Evolutionary conservation across 2,113 vertebrate species (phyloP).

Genomic region (Notechis scutatus): DNA sequence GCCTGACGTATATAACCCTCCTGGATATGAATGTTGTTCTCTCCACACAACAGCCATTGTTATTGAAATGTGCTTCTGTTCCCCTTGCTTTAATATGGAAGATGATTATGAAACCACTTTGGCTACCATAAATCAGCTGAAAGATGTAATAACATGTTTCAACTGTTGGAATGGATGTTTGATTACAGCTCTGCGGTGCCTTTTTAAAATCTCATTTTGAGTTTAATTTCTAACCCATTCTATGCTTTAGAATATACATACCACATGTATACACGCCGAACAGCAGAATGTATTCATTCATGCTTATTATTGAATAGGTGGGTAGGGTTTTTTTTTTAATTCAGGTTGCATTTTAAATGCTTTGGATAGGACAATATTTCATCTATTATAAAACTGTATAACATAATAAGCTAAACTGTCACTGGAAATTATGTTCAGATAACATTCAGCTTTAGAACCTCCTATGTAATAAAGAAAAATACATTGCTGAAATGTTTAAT

Average conservation of each 20-base stretch:
- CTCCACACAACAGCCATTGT: conserved; percentile 82
- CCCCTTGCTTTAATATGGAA: conserved; percentile 75
- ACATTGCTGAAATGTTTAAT: conserved; percentile 32
- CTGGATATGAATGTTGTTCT: conserved; percentile 72
- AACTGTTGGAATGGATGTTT: conserved; percentile 69
- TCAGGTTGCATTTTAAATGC: conserved; percentile 41
- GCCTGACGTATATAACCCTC: conserved; percentile 68
- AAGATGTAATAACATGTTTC: conserved; percentile 68
- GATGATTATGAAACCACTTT: conserved; percentile 76
- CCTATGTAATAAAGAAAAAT: conserved; percentile 21
- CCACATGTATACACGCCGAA: conserved; percentile 6
- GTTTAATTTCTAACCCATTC: conserved; percentile 65
- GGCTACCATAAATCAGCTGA: conserved; percentile 75
- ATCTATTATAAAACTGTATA: conserved; percentile 43
- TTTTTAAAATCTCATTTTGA: conserved; percentile 57
- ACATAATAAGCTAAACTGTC: conserved; percentile 49
- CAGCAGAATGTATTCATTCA: conserved; percentile 49
- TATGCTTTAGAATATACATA: conserved; percentile 39
- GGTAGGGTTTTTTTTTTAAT: conserved; percentile 40
- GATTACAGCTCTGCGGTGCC: conserved; percentile 68
- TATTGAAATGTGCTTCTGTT: conserved; percentile 85
- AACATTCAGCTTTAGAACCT: conserved; percentile 35
- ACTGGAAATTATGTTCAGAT: conserved; percentile 43
- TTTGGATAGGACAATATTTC: conserved; percentile 32
- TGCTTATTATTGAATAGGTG: conserved; percentile 56